Base-by-base conservation (phyloP, 2,888 invertebrate genomes). In the Tetrapedia diversipes region DNA sequence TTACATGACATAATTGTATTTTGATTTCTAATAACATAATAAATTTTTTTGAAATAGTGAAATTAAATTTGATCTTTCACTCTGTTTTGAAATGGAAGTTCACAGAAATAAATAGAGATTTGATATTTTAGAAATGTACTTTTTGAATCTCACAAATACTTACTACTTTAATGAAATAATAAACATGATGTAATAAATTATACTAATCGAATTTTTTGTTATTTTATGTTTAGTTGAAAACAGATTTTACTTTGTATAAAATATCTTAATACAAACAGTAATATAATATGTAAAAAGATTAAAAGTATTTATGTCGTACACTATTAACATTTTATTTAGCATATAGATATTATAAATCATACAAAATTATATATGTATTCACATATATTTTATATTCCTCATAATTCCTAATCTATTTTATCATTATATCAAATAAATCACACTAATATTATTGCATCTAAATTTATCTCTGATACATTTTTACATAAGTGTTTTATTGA, bases 301-400 rank as follows among this genome's bases (percentile, higher is more conserved):
- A 53, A 32, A 59, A 39, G 59, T 53, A 53, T 77, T 84, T 86
- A 88, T 86, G 86, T 86, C 87, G 86, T 88, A 88, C 85, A 88
- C 80, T 87, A 80, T 88, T 86, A 89, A 89, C 87, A 86, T 86
- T 88, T 88, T 88, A 88, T 88, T 67, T 88, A 81, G 86, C 49
- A 85, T 81, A 76, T 85, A 82, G 84, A 85, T 86, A 89, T 89
- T 88, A 89, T 87, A 88, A 89, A 89, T 89, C 88, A 89, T 89
- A 88, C 87, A 89, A 89, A 88, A 89, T 88, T 87, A 89, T 87
- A 86, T 88, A 82, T 81, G 71, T 68, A 45, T 59, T n/a, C 27
- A 51, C n/a, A 64, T n/a, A n/a, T 64, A 53, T 64, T 27, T 64
- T n/a, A 19, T 53, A 22, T 60, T 45, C 16, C 14, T 19, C 45